Evolutionary conservation across 53 echinoderm and acorn worm species (phyloP).

Genomic region (Stichopus horrens): DNA sequence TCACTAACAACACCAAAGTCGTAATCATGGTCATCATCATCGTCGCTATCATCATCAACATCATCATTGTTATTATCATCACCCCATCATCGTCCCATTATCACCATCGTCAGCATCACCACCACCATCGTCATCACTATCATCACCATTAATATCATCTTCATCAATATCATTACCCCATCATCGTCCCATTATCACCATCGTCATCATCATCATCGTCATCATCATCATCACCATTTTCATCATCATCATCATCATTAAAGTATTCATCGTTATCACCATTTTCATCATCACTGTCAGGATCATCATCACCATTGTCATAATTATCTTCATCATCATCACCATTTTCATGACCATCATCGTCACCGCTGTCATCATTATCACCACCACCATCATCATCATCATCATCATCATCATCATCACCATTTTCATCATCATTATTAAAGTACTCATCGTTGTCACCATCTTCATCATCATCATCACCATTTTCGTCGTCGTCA

Average conservation of each 20-base stretch:
- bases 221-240: too few species aligned
- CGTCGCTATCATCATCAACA: neutral
- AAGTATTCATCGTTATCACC: too few species aligned
- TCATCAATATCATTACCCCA: neutral
- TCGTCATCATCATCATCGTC: too few species aligned
- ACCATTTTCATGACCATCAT: neutral
- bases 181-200: neutral
- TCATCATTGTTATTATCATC: neutral
- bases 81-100: neutral
- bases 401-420: neutral
- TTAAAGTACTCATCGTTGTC: neutral
- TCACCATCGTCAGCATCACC: neutral
- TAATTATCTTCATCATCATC: too few species aligned
- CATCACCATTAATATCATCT: neutral
- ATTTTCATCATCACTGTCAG: too few species aligned
- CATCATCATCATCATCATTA: too few species aligned
- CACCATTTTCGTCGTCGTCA: neutral
- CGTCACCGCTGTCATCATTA: neutral
- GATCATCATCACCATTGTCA: too few species aligned
- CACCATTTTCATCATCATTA: neutral
- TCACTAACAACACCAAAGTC: neutral
- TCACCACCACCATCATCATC: neutral
- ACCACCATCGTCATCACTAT: neutral
- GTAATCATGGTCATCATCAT: neutral
- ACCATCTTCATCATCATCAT: neutral